phyloP scores from a whole-genome alignment of 2,888 invertebrate genomes.

The Heliothis peltigera region DNA sequence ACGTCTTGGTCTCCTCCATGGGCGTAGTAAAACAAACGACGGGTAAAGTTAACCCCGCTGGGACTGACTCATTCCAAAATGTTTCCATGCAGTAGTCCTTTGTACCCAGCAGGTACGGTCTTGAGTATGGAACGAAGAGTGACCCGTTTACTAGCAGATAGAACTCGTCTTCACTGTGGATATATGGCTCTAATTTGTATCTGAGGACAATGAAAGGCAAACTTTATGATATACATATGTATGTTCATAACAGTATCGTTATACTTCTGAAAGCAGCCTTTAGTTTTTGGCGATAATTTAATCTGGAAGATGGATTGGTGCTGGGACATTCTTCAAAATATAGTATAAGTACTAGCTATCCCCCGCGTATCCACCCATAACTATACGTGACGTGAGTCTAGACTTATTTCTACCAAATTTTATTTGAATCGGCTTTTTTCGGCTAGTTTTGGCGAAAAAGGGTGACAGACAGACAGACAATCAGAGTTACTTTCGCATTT shows the following conservation, averaged over 20 bases:
- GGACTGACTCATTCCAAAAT: slow-evolving; percentile 83
- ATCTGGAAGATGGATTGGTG: not conserved
- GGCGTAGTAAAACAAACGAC: slow-evolving; percentile 88
- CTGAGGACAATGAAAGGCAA: slow-evolving; percentile 71
- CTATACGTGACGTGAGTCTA: no score
- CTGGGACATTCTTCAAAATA: no score
- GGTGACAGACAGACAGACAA: no score
- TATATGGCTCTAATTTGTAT: slow-evolving; percentile 88
- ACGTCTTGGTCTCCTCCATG: slow-evolving; percentile 76
- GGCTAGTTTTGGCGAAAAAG: no score
- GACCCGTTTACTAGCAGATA: slow-evolving; percentile 90
- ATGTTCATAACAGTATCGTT: no score
- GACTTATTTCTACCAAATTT: no score
- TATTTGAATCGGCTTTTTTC: no score
- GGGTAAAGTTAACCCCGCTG: slow-evolving; percentile 86
- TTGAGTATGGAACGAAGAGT: slow-evolving; percentile 86
- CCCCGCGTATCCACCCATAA: no score
- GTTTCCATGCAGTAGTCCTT: slow-evolving; percentile 91
- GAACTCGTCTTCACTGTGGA: slow-evolving; percentile 86
- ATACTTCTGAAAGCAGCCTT: not conserved
- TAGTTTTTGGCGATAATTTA: not conserved
- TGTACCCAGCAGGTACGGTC: slow-evolving; percentile 84
- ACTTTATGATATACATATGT: not conserved
- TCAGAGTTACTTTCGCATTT: no score
- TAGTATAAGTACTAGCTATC: no score